Evolutionary conservation across 2,113 vertebrate genomes (phyloP), one percentile per base, ranked within the genome.

Genomic region (Clarias magur): DNA sequence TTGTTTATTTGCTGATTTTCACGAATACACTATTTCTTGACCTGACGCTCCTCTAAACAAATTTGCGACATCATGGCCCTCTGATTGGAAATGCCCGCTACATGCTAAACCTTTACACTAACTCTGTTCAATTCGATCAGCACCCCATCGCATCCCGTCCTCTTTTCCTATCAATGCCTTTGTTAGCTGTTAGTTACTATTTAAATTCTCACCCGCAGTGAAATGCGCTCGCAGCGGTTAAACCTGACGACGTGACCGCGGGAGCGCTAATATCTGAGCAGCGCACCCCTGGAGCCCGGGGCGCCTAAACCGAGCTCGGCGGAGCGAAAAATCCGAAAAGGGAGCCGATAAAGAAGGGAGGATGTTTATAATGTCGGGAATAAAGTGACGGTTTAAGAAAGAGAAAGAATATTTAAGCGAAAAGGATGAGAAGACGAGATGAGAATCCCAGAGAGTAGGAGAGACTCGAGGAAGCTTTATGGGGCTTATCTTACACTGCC

Each of bases 401-500:
- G 65, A 79, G n/a, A n/a, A 79, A 57, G 5, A 57, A 57, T 67
- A n/a, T 63, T 78, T 54, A 78, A 78, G 27, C 48, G 4, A 25
- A 54, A 8, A 48, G 3, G 57, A 12, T 15, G 68, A 25, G 56
- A 16, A 80, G 34, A 56, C 19, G 38, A 73, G 85, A 6, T 27
- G 25, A 53, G 84, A 78, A 78, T 42, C 21, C 21, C 81, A 17
- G 42, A 65, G 48, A 67, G 42, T 48, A 6, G 68, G 68, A 17
- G 68, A 17, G 13, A 68, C 65, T 81, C 53, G 1, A 48, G 81
- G 67, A 48, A 70, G 53, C 76, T 81, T 42, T 67, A 65, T 48
- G 73, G 60, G 78, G 48, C 79, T 82, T 86, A 86, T 81, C 48
- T 42, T 23, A 56, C 38, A 27, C 42, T 48, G 85, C 17, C 23